Conservation (phyloP, 2,797 vertebrate genomes). For the Mallotus villosus region DNA sequence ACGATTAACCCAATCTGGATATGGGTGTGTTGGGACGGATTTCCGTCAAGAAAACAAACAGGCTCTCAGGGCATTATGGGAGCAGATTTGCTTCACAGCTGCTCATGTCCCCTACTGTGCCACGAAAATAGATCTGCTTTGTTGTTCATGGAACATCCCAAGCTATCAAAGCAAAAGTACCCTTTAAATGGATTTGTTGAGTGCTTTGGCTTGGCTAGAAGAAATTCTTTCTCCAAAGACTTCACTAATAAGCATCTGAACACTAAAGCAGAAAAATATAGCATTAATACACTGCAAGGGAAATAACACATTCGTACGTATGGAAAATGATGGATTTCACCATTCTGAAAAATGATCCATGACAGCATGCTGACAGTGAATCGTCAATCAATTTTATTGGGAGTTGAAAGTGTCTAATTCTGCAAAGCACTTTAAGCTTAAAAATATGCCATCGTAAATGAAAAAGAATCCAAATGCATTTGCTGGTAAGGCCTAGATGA, state of each 20-base stretch:
- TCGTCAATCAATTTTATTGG: conserved; percentile 58
- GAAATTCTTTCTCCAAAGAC: background rate
- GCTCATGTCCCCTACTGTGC: conserved; percentile 2
- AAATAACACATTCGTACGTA: background rate
- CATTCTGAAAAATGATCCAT: conserved; percentile 34
- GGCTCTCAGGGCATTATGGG: conserved; percentile 22
- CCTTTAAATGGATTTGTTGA: conserved; percentile 11
- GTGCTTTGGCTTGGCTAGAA: background rate
- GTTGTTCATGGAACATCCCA: conserved; percentile 6
- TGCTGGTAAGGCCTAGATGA: conserved; percentile 63
- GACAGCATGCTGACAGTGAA: conserved; percentile 31
- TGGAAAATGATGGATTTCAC: conserved; percentile 27
- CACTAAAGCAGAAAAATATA: background rate
- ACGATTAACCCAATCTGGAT: conserved; percentile 16
- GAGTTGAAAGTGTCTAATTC: conserved; percentile 59
- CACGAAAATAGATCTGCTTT: background rate
- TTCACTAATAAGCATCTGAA: background rate
- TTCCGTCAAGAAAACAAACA: conserved; percentile 27
- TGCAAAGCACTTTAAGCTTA: conserved; percentile 61
- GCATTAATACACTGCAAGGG: background rate
- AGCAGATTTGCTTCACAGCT: conserved; percentile 25
- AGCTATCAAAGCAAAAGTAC: background rate
- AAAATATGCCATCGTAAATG: conserved; percentile 53
- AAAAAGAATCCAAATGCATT: conserved; percentile 63
- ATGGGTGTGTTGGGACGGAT: conserved; percentile 17